Evolutionary conservation across 1,140 invertebrate species (phyloP).

Genomic region (Rhopalosiphum maidis): DNA sequence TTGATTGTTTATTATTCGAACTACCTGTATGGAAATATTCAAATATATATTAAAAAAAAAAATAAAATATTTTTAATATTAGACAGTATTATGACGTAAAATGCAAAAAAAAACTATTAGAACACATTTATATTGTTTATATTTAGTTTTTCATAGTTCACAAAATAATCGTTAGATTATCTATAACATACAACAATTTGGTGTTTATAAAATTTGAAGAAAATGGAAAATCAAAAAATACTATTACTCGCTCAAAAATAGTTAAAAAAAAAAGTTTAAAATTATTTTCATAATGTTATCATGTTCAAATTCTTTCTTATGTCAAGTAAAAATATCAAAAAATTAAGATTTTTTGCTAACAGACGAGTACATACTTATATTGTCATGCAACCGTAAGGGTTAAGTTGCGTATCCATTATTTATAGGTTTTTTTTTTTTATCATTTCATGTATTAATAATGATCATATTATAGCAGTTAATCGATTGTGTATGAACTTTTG

Average conservation of each 20-base stretch:
- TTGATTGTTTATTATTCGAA: background rate
- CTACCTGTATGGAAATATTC: background rate
- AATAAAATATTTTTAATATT: background rate
- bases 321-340: background rate
- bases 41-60: background rate
- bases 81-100: background rate
- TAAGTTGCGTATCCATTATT: background rate
- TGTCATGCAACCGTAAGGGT: background rate
- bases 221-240: background rate
- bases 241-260: background rate
- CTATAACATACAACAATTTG: background rate
- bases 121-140: background rate
- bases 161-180: background rate
- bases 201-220: background rate
- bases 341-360: background rate
- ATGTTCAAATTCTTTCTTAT: background rate
- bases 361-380: background rate
- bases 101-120: background rate
- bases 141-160: background rate
- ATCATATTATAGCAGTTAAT: background rate
- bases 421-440: background rate
- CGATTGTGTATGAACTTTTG: background rate
- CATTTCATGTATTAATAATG: background rate
- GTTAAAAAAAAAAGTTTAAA: background rate
- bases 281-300: background rate